Conservation (phyloP, 2,797 vertebrate species). For the Australoheros facetus region DNA sequence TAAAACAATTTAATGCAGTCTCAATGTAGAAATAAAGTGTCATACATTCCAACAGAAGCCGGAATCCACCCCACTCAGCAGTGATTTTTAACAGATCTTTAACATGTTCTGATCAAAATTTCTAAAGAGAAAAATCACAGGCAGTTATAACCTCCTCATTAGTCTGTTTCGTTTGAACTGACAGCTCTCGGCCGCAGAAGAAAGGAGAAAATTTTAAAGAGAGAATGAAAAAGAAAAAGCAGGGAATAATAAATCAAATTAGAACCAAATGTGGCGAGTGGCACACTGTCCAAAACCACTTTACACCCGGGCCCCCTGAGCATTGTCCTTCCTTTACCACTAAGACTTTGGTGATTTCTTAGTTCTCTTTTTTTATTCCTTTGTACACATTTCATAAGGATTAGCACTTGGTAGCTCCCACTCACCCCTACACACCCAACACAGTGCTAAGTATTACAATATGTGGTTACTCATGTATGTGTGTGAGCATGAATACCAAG, state of each 20-base stretch:
- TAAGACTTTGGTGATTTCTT: slow-evolving; percentile 66
- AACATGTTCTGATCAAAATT: slow-evolving; percentile 40
- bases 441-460: slow-evolving; percentile 59
- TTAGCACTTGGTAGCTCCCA: slow-evolving; percentile 60
- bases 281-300: slow-evolving; percentile 69
- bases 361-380: slow-evolving; percentile 55
- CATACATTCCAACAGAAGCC: slow-evolving; percentile 6
- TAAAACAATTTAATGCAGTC: slow-evolving; percentile 11
- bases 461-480: slow-evolving; percentile 57
- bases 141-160: slow-evolving; percentile 50
- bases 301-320: slow-evolving; percentile 65
- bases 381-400: slow-evolving; percentile 61
- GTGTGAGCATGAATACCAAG: slow-evolving; percentile 63
- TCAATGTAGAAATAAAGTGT: slow-evolving; percentile 24
- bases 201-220: slow-evolving; percentile 50
- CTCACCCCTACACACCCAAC: slow-evolving; percentile 40
- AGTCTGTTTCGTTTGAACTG: slow-evolving; percentile 59
- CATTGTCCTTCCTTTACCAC: slow-evolving; percentile 64
- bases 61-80: slow-evolving; percentile 5
- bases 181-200: slow-evolving; percentile 51
- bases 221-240: slow-evolving; percentile 48
- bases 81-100: slow-evolving; percentile 38
- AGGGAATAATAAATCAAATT: slow-evolving; percentile 70
- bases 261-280: slow-evolving; percentile 72
- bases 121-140: slow-evolving; percentile 43